A percentile compares a stretch with the other conserved stretches of the same genome.
phyloP scores from a whole-genome alignment of 2,888 invertebrate species.

The Eulithis testata region DNA sequence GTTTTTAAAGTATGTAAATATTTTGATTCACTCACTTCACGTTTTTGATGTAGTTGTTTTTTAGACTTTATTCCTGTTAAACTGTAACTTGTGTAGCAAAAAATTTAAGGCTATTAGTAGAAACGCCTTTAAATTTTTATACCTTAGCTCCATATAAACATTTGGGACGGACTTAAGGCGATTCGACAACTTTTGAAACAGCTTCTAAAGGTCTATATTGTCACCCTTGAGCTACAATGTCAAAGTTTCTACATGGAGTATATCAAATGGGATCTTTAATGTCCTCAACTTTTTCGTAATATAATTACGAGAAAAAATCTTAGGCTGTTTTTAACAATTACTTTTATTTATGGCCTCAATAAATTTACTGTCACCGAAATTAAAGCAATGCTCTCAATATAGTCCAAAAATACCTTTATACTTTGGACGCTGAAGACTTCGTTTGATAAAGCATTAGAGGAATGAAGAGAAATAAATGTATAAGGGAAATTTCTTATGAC shows the following conservation, averaged over 20 bases:
- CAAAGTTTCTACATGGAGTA: constrained; percentile 49
- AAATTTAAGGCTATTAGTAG: too few relatives aligned
- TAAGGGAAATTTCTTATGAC: constrained; percentile 33
- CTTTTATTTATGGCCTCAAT: constrained; percentile 77
- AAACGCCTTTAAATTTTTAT: too few relatives aligned
- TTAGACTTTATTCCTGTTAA: too few relatives aligned
- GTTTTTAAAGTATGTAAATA: neutral
- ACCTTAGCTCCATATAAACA: too few relatives aligned
- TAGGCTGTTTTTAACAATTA: constrained; percentile 74
- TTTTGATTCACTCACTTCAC: too few relatives aligned
- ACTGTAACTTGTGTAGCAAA: too few relatives aligned
- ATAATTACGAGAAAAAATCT: constrained; percentile 77
- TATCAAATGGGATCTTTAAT: constrained; percentile 67
- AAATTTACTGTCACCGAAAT: constrained; percentile 72
- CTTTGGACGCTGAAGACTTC: constrained; percentile 56
- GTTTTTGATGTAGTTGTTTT: too few relatives aligned
- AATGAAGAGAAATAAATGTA: constrained; percentile 40
- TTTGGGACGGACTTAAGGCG: neutral
- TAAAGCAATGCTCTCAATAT: constrained; percentile 66
- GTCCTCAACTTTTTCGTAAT: constrained; percentile 73
- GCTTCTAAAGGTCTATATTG: neutral
- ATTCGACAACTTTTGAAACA: neutral
- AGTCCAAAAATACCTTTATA: constrained; percentile 64
- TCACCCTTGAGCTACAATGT: constrained; percentile 14
- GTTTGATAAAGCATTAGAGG: constrained; percentile 42